Evolutionary conservation across 2,888 invertebrate genomes (phyloP).

Genomic region (Bhutanitis thaidina): DNA sequence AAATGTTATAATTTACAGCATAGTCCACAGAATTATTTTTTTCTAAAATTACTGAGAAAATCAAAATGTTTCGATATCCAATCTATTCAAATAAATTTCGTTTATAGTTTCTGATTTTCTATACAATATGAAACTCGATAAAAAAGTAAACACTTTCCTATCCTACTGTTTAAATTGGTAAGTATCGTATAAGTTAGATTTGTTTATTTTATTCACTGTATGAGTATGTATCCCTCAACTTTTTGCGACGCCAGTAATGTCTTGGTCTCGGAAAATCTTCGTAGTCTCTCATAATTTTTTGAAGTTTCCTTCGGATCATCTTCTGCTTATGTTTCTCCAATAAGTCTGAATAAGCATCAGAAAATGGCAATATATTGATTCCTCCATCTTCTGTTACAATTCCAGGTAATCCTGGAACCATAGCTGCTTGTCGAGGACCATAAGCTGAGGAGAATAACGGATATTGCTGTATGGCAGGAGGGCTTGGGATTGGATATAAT

Average conservation of each 20-base stretch:
- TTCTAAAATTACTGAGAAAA: too few relatives aligned
- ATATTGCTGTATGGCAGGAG: constrained; percentile 17
- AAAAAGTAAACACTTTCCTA: too few relatives aligned
- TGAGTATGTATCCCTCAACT: background rate
- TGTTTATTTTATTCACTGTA: background rate
- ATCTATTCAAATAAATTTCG: too few relatives aligned
- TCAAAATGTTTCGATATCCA: too few relatives aligned
- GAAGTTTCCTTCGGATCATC: constrained; percentile 43
- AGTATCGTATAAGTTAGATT: too few relatives aligned
- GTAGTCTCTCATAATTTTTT: constrained; percentile 40
- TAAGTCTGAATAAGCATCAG: constrained; percentile 58
- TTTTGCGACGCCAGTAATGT: constrained; percentile 21
- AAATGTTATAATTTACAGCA: too few relatives aligned
- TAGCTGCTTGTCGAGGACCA: constrained; percentile 31
- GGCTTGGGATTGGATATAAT: background rate
- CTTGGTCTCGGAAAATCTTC: constrained; percentile 27
- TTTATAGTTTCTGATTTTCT: too few relatives aligned
- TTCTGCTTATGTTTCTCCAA: constrained; percentile 55
- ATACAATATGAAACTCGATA: too few relatives aligned
- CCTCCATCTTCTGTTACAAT: constrained; percentile 54
- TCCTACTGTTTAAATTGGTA: too few relatives aligned
- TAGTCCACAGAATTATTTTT: too few relatives aligned
- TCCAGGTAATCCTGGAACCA: constrained; percentile 58
- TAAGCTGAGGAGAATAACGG: constrained; percentile 23
- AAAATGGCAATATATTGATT: constrained; percentile 64